phyloP scores from a whole-genome alignment of 2,888 invertebrate species.

The Busseola fusca region DNA sequence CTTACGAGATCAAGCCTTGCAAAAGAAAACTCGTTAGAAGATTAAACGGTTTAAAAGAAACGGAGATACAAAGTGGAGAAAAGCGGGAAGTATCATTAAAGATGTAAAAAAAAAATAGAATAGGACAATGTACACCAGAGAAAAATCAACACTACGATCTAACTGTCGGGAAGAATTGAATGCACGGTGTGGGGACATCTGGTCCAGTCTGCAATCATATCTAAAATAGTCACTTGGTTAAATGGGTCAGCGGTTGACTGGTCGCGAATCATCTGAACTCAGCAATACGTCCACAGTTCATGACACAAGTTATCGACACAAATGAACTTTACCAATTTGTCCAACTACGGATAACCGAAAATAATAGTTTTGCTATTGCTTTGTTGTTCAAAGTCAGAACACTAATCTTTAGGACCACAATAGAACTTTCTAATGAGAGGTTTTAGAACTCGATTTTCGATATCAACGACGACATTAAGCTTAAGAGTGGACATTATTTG shows the following conservation, averaged over 20 bases:
- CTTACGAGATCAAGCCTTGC: background rate
- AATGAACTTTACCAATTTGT: conserved; percentile 43
- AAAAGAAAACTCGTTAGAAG: conserved; percentile 1
- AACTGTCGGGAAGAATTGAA: conserved; percentile 34
- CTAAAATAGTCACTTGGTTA: conserved; percentile 61
- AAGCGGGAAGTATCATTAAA: background rate
- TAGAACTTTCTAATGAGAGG: conserved; percentile 43
- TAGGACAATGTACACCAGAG: conserved; percentile 1
- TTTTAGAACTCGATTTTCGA: conserved; percentile 23
- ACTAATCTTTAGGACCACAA: conserved; percentile 15
- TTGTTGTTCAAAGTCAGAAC: conserved; percentile 12
- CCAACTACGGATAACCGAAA: conserved; percentile 34
- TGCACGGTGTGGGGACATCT: conserved; percentile 43
- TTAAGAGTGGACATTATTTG: conserved; percentile 24
- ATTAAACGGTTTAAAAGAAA: conserved; percentile 13
- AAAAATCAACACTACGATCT: conserved; percentile 19
- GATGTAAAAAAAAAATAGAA: conserved; percentile 4
- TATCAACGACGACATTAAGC: conserved; percentile 31
- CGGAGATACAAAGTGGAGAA: conserved; percentile 7
- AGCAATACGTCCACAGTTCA: conserved; percentile 24
- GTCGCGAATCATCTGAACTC: conserved; percentile 52
- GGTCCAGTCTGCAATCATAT: conserved; percentile 58
- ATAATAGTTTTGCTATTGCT: conserved; percentile 13
- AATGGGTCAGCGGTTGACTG: conserved; percentile 63
- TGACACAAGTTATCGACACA: conserved; percentile 37